Percentiles rank a stretch among this genome's conserved stretches.
phyloP scores from a whole-genome alignment of 2,888 invertebrate species.

The Callinectes sapidus region DNA sequence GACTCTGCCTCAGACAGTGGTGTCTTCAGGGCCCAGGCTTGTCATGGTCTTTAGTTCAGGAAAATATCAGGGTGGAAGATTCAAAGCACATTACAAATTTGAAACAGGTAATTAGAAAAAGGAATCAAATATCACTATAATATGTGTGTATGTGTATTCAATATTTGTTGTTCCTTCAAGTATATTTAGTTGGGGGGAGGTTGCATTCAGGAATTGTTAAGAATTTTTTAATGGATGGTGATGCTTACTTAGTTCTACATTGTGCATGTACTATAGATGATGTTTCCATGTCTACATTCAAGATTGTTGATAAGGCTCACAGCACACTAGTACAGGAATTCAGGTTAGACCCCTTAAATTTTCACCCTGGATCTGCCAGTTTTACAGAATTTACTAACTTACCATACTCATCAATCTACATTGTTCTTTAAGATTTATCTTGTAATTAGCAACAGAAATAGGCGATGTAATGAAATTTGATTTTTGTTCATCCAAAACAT shows the following conservation, averaged over 20 bases:
- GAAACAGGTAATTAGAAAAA: slow-evolving; percentile 82
- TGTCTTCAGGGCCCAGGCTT: slow-evolving; percentile 91
- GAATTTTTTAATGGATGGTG: too few relatives aligned
- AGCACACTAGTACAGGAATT: too few relatives aligned
- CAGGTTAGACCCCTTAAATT: too few relatives aligned
- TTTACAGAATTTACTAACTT: too few relatives aligned
- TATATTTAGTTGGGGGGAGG: too few relatives aligned
- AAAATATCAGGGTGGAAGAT: slow-evolving; percentile 91
- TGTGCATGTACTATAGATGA: too few relatives aligned
- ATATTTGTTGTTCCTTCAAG: background rate
- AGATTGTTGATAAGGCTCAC: too few relatives aligned
- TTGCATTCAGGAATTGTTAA: too few relatives aligned
- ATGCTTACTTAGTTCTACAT: too few relatives aligned
- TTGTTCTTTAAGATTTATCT: background rate
- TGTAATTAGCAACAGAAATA: background rate
- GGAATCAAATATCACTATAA: background rate
- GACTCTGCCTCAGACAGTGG: slow-evolving; percentile 85
- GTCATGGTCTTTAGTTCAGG: slow-evolving; percentile 97
- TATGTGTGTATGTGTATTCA: background rate
- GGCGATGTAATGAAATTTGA: background rate
- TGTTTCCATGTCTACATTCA: too few relatives aligned
- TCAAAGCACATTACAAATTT: slow-evolving; percentile 91
- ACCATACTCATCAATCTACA: background rate
- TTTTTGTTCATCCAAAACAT: background rate
- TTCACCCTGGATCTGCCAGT: too few relatives aligned